Percentiles rank a stretch among this genome's conserved stretches.
These are phyloP conservation scores for Plotosus lineatus DNA, from an alignment of 2,113 vertebrate genomes.

Conservation along the genomic window DNA sequence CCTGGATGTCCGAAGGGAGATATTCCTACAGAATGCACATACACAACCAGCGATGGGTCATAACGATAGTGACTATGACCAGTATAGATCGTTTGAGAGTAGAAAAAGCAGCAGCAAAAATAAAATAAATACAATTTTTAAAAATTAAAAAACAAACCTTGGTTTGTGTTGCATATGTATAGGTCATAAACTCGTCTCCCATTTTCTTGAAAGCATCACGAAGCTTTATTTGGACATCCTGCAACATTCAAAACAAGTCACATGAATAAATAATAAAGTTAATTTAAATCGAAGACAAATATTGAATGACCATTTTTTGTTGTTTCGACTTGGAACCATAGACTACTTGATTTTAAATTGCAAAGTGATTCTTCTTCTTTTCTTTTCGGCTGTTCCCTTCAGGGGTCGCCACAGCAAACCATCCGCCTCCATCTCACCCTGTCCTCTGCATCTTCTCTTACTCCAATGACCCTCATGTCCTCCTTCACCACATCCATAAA, in stretches of 20 bases:
- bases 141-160: conserved; percentile 84
- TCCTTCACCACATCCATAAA: too few relatives aligned
- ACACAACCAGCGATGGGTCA: not conserved
- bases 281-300: too few relatives aligned
- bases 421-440: too few relatives aligned
- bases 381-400: too few relatives aligned
- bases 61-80: not conserved
- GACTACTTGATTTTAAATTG: too few relatives aligned
- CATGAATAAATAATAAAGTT: not conserved
- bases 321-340: too few relatives aligned
- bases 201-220: conserved; percentile 84
- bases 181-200: conserved; percentile 93
- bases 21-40: conserved; percentile 78
- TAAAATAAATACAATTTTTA: too few relatives aligned
- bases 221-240: conserved; percentile 93
- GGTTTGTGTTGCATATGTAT: conserved; percentile 82
- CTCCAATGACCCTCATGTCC: too few relatives aligned
- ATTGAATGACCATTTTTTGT: too few relatives aligned
- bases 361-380: too few relatives aligned
- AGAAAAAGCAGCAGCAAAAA: not conserved
- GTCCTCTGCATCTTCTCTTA: too few relatives aligned
- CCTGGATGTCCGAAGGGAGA: conserved; percentile 90
- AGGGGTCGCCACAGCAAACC: too few relatives aligned
- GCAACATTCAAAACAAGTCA: conserved; percentile 39
- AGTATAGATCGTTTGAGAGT: not conserved